Conservation (phyloP, 2,797 vertebrate genomes). For the Allobates femoralis region DNA sequence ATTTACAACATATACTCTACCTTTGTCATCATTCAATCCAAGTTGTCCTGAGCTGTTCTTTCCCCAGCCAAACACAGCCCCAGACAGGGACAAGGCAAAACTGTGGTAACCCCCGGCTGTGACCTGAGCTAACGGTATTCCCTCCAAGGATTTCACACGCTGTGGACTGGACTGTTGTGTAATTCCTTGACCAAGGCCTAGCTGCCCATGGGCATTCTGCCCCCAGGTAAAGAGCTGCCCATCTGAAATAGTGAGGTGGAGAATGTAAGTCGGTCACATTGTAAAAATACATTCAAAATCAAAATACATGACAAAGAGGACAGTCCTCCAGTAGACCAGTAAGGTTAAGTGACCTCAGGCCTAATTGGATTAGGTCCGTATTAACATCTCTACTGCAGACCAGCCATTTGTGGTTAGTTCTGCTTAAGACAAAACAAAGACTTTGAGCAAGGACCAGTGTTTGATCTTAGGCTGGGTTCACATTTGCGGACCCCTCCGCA, state of each 20-base stretch:
- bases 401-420: no score
- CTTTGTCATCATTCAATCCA: constrained; percentile 88
- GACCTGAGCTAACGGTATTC: constrained; percentile 88
- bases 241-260: constrained; percentile 70
- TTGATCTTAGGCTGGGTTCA: no score
- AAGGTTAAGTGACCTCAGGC: neutral
- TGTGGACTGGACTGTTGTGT: constrained; percentile 80
- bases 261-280: neutral
- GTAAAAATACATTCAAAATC: no score
- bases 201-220: constrained; percentile 85
- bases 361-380: neutral
- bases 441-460: no score
- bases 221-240: constrained; percentile 90
- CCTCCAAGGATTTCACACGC: constrained; percentile 84
- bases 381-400: no score
- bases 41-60: constrained; percentile 88
- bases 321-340: neutral
- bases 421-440: no score
- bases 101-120: constrained; percentile 89
- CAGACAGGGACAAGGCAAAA: constrained; percentile 87
- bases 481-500: no score
- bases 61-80: constrained; percentile 90
- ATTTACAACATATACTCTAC: constrained; percentile 68
- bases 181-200: constrained; percentile 85
- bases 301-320: neutral